A percentile compares a stretch with the other conserved stretches of the same genome.
These are phyloP conservation scores for Xenopus tropicalis DNA, from an alignment of 2,113 vertebrate genomes.

Conservation along the genomic window UCB_Xtro_10.0 CM004443.2:59464001-59464500, in stretches of 20 bases:
- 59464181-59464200: constrained; percentile 40
- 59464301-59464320: constrained; percentile 34
- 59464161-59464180: constrained; percentile 35
- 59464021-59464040: background rate
- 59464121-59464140: constrained; percentile 25
- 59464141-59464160: constrained; percentile 36
- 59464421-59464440: constrained; percentile 35
- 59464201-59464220: constrained; percentile 29
- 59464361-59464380: constrained; percentile 37
- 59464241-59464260: constrained; percentile 34
- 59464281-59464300: background rate
- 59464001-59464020: background rate
- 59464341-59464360: constrained; percentile 36
- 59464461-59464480: constrained; percentile 14
- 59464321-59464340: constrained; percentile 30
- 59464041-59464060: constrained; percentile 5
- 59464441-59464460: constrained; percentile 37
- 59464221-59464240: constrained; percentile 31
- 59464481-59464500: constrained; percentile 18
- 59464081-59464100: constrained; percentile 19
- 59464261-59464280: background rate
- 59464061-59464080: background rate
- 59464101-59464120: constrained; percentile 33
- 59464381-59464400: constrained; percentile 39
- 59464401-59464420: constrained; percentile 39